A percentile compares a stretch with the other conserved stretches of the same genome.
Conservation (phyloP, 1,140 invertebrate species). For the Drosophila equinoxialis region DNA sequence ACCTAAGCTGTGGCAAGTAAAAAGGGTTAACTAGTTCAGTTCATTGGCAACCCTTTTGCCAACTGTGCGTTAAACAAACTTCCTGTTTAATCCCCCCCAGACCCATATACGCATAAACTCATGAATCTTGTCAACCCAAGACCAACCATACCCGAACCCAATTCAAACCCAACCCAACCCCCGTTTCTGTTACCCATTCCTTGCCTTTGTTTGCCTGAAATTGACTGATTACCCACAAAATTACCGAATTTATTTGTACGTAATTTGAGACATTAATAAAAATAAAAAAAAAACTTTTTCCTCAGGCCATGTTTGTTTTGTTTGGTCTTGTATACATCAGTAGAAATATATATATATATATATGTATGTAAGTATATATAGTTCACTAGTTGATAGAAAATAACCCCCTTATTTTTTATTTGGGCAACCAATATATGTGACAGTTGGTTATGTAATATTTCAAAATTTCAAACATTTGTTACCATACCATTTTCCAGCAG, state of each 20-base stretch:
- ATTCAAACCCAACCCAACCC: conserved; percentile 30
- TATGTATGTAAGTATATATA: neutral
- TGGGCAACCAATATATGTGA: conserved; percentile 32
- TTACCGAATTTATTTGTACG: conserved; percentile 73
- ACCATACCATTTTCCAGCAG: conserved; percentile 40
- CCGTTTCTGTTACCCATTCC: conserved; percentile 27
- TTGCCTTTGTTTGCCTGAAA: conserved; percentile 66
- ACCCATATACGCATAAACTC: conserved; percentile 12
- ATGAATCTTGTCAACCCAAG: conserved; percentile 41
- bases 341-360: neutral
- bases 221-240: conserved; percentile 81
- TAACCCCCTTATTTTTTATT: conserved; percentile 48
- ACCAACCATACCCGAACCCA: neutral
- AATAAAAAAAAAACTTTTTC: conserved; percentile 34
- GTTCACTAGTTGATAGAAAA: conserved; percentile 36
- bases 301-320: conserved; percentile 18
- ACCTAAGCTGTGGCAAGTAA: conserved; percentile 30
- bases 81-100: conserved; percentile 40
- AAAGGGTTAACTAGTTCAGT: conserved; percentile 53
- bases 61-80: conserved; percentile 68
- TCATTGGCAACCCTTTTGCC: conserved; percentile 35
- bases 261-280: conserved; percentile 77
- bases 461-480: conserved; percentile 65
- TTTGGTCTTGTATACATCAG: neutral
- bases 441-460: conserved; percentile 55